phyloP scores from a whole-genome alignment of 2,113 vertebrate species.

The Ascaphus truei region DNA sequence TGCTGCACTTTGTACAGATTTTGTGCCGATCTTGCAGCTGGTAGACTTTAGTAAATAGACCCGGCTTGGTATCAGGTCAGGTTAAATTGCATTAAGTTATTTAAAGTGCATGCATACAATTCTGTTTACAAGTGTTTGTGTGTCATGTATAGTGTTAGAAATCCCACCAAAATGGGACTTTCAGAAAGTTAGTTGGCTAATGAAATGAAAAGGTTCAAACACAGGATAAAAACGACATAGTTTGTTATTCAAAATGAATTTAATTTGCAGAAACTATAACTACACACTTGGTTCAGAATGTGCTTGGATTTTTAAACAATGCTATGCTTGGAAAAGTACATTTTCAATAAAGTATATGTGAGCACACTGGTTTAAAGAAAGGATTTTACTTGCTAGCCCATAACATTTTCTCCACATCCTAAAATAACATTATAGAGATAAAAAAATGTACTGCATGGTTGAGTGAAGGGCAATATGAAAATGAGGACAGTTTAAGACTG shows the following conservation, averaged over 20 bases:
- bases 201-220: not conserved
- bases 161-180: no score
- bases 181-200: not conserved
- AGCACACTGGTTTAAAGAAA: not conserved
- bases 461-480: conserved; percentile 37
- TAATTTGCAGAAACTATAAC: not conserved
- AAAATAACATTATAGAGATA: conserved; percentile 21
- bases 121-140: no score
- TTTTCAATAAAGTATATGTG: not conserved
- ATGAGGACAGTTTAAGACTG: conserved; percentile 31
- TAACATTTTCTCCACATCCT: conserved; percentile 17
- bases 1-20: no score
- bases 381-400: not conserved
- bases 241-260: not conserved
- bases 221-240: not conserved
- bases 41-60: not conserved
- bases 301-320: not conserved
- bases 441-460: conserved; percentile 25
- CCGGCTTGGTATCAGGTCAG: not conserved
- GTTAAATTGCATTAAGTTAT: no score
- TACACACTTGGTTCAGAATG: not conserved
- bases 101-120: no score
- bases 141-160: no score
- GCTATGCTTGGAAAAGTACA: not conserved
- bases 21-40: no score